These are phyloP conservation scores for Hiodon tergisus DNA, from an alignment of 2,113 vertebrate species.

Conservation along the genomic window DNA sequence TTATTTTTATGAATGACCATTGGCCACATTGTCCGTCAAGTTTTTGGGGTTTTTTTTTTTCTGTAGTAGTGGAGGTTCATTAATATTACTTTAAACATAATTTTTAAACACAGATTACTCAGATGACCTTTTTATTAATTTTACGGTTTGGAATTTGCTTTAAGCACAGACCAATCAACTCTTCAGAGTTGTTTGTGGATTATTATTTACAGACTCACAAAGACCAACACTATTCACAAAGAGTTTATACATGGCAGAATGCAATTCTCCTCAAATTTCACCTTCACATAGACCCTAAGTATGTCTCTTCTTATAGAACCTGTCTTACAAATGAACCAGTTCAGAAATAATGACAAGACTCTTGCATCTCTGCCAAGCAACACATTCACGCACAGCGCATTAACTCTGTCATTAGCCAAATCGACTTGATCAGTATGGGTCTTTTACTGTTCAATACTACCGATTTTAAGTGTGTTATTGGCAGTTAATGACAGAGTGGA, in stretches of 20 bases:
- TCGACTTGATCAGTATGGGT: background rate
- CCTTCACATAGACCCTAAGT: too few species aligned
- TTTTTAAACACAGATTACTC: background rate
- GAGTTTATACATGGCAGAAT: background rate
- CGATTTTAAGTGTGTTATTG: constrained; percentile 2
- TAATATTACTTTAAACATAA: background rate
- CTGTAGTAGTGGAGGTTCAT: background rate
- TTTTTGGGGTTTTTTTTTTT: background rate
- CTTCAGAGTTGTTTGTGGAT: too few species aligned
- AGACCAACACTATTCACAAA: background rate
- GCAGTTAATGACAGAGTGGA: background rate
- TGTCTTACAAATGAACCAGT: background rate
- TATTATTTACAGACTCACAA: too few species aligned
- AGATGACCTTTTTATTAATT: background rate
- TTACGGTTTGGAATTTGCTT: background rate
- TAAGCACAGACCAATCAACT: background rate
- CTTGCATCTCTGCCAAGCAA: background rate
- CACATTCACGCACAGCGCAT: background rate
- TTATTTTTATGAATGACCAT: background rate
- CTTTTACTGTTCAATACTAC: constrained; percentile 10
- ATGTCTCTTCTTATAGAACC: background rate
- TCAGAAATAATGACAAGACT: background rate
- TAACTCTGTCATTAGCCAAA: background rate
- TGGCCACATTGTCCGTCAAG: background rate
- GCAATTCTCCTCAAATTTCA: too few species aligned